Conservation (phyloP, 1,140 invertebrate species). For the Cherax destructor region DNA sequence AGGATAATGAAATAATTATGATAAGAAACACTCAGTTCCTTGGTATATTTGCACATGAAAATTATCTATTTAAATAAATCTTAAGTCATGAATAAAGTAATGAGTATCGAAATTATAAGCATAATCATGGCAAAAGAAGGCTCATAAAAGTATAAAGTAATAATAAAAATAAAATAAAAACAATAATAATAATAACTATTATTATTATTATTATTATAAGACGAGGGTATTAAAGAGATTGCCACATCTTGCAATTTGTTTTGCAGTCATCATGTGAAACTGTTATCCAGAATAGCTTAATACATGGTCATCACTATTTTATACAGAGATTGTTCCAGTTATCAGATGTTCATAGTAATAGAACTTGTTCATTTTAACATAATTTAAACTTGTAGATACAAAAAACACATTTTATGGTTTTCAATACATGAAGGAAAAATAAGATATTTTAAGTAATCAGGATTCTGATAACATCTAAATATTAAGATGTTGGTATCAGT, state of each 20-base stretch:
- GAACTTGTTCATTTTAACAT: not conserved
- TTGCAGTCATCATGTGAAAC: not conserved
- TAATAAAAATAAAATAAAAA: not conserved
- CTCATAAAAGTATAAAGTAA: not conserved
- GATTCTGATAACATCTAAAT: not conserved
- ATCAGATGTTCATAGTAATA: not conserved
- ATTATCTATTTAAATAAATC: slow-evolving; percentile 31
- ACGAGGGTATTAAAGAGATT: not conserved
- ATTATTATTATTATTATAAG: too few species aligned
- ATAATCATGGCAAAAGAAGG: slow-evolving; percentile 8
- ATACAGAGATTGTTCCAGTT: not conserved
- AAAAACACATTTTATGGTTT: not conserved
- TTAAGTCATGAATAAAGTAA: slow-evolving; percentile 29
- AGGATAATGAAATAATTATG: not conserved
- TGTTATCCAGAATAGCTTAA: not conserved
- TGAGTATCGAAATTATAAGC: slow-evolving; percentile 32
- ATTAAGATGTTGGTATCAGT: not conserved
- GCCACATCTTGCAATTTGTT: not conserved
- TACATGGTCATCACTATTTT: not conserved
- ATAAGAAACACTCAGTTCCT: slow-evolving; percentile 22
- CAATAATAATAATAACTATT: too few species aligned
- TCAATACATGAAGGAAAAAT: not conserved
- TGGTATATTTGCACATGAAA: slow-evolving; percentile 37
- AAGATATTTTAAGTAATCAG: not conserved
- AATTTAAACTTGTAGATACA: not conserved